These are phyloP conservation scores for Danio rerio DNA, from an alignment of 2,113 vertebrate species.

Conservation along the genomic window DNA sequence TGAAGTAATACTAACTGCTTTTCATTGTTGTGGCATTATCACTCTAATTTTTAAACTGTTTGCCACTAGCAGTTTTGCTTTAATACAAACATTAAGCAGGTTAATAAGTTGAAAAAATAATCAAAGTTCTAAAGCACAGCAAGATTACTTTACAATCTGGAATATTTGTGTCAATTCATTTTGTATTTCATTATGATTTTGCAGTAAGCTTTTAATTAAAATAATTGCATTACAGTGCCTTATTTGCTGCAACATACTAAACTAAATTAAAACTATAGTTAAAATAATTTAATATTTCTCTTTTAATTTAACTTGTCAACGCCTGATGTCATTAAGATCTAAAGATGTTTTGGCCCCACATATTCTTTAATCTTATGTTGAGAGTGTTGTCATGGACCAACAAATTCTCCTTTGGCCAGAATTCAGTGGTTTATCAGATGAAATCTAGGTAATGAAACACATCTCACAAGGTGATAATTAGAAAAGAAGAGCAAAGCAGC, in stretches of 20 bases:
- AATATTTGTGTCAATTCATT: background rate
- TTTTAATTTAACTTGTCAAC: background rate
- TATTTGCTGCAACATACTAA: too few relatives aligned
- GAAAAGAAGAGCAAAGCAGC: slow-evolving; percentile 79
- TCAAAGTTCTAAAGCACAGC: background rate
- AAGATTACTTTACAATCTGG: background rate
- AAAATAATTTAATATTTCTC: background rate
- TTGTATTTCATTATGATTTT: slow-evolving; percentile 1
- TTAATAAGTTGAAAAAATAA: background rate
- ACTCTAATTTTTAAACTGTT: background rate
- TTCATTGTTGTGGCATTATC: background rate
- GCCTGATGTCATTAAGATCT: background rate
- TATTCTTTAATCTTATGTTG: background rate
- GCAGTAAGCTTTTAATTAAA: background rate
- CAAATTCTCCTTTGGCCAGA: slow-evolving; percentile 85
- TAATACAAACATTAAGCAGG: background rate
- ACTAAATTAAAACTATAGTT: background rate
- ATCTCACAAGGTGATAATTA: slow-evolving; percentile 93
- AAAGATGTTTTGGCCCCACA: background rate
- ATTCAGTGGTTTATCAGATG: slow-evolving; percentile 90
- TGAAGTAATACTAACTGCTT: background rate
- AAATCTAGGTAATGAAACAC: slow-evolving; percentile 92
- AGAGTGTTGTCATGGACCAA: slow-evolving; percentile 34
- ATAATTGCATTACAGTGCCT: background rate
- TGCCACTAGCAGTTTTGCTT: background rate